Base-by-base conservation (phyloP, 2,113 vertebrate genomes). In the Dromaius novaehollandiae region DNA sequence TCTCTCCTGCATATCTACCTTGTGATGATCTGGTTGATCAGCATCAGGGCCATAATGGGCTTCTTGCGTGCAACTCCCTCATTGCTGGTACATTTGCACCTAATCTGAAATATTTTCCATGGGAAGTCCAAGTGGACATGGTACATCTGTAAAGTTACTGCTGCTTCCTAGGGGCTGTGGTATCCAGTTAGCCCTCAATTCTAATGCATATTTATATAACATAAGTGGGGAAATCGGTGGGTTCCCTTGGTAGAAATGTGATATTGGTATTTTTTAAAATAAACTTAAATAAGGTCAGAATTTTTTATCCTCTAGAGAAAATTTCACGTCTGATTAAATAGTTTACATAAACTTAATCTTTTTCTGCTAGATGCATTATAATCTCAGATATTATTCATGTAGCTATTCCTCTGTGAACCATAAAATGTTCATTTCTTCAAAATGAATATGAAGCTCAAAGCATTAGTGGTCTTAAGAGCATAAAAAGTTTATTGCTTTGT, bases 331-430 rank as follows among this genome's bases (percentile, higher is more conserved):
- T 98, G 98, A 98, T 98, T 98, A 98, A 98, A 98, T 98, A 98
- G 98, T 98, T 98, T 98, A 98, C 98, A 98, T 98, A 98, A 98
- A 98, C 98, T 98, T 98, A 98, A 98, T 98, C 98, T 98, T 97
- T 97, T 98, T 97, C 97, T 97, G 96, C 97, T 97, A 92, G 95
- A 98, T 98, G 96, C 97, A 98, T 98, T 98, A 98, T 98, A 98
- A 98, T 98, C 97, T 98, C 97, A 98, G 97, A 98, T 98, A 98
- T 98, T 98, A 98, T 98, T 98, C 98, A 98, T 98, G 97, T 98
- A 98, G 96, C 97, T 98, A 98, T 98, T 98, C 98, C 98, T 98
- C 98, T 97, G 98, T 98, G 98, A 98, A 98, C 98, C 98, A 98
- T 98, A 98, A 98, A 98, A 98, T 98, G 98, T 98, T 98, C 98